phyloP scores from a whole-genome alignment of 2,797 vertebrate species.

The Malurus splendens region DNA sequence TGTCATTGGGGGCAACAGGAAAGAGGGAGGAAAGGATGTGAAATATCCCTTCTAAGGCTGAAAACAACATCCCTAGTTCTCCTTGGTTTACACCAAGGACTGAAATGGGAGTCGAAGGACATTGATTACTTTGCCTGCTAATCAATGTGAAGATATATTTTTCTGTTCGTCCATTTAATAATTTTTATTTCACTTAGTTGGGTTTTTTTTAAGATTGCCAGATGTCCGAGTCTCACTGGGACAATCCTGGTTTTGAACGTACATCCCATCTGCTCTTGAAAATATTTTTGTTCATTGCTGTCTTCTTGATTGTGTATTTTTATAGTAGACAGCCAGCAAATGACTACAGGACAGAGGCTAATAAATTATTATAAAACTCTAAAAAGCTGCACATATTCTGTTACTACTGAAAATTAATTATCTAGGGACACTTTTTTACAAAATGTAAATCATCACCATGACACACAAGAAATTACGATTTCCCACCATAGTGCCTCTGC shows the following conservation, averaged over 20 bases:
- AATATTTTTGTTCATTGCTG: slow-evolving; percentile 71
- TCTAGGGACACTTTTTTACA: slow-evolving; percentile 23
- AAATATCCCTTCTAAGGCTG: slow-evolving; percentile 30
- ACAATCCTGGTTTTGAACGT: slow-evolving; percentile 72
- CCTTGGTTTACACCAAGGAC: slow-evolving; percentile 59
- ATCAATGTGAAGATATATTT: slow-evolving; percentile 75
- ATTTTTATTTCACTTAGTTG: slow-evolving; percentile 74
- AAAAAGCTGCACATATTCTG: slow-evolving; percentile 55
- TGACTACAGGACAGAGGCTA: slow-evolving; percentile 55
- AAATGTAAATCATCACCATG: slow-evolving; percentile 26
- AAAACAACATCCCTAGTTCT: slow-evolving; percentile 47
- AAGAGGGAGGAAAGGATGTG: not conserved
- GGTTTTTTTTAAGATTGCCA: not conserved
- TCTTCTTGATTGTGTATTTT: slow-evolving; percentile 64
- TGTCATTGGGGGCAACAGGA: not conserved
- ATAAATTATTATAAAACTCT: slow-evolving; percentile 66
- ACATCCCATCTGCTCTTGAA: slow-evolving; percentile 73
- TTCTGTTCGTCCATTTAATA: slow-evolving; percentile 67
- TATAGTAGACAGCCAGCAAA: slow-evolving; percentile 63
- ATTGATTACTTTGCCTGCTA: slow-evolving; percentile 68
- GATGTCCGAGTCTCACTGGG: slow-evolving; percentile 62
- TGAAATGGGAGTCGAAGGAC: slow-evolving; percentile 63
- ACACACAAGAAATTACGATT: not conserved
- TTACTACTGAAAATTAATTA: slow-evolving; percentile 50
- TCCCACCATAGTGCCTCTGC: not conserved